Base-by-base conservation (phyloP, 2,888 invertebrate species). In the Choreutis nemorana region DNA sequence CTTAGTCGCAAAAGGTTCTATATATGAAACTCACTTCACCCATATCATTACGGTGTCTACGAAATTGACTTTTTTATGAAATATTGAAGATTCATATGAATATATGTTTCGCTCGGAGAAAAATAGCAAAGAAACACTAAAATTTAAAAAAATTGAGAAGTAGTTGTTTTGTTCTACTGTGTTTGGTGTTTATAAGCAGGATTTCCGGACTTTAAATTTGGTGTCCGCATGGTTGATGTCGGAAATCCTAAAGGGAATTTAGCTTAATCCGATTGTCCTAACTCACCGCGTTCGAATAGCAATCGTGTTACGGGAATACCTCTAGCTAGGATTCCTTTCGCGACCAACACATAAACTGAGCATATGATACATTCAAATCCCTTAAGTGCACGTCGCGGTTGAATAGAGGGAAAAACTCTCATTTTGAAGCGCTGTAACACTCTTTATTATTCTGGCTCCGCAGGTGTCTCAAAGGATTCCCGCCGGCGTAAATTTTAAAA, bases 321-420 rank as follows among this genome's bases (percentile, higher is more conserved):
- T 60, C 57, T 51, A 55, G 50, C 54, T 50, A 59, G 51, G 59
- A 57, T 62, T 64, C 56, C 59, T 52, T 56, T 55, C 60, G 57
- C 60, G 58, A 58, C 50, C 58, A 57, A 65, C 60, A 67, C 65
- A 72, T 71, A 75, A 73, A 61, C 67, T 68, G 51, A 50, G 59
- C 61, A 59, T 61, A 65, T 77, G 73, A 75, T 75, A 71, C 73
- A 77, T 78, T 77, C 75, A 77, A 75, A 75, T 75, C 77, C 77
- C 77, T 71, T 75, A 77, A 78, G 77, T 78, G 75, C 71, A 71
- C 73, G 67, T 50, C 65, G 77, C 65, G 77, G 77, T 73, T 70
- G 72, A 66, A 68, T 66, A 67, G 73, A 67, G 73, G 58, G 73
- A 73, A 75, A 77, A 75, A 73, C 65, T 70, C 64, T 66, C 67